Evolutionary conservation across 2,113 vertebrate species (phyloP).

Genomic region (Siniperca knerii): DNA sequence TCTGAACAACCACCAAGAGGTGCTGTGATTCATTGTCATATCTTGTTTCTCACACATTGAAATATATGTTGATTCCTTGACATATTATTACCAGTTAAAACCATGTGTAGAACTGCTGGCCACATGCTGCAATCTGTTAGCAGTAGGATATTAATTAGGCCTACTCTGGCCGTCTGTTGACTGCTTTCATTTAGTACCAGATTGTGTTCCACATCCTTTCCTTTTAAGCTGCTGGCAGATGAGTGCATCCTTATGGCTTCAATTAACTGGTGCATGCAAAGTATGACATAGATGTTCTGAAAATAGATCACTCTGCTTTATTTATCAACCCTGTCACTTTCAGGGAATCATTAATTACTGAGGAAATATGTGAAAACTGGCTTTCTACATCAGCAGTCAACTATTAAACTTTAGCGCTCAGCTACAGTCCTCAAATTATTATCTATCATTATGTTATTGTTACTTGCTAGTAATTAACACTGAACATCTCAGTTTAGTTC

Average conservation of each 20-base stretch:
- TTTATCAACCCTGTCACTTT: constrained; percentile 39
- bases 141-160: constrained; percentile 75
- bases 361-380: constrained; percentile 13
- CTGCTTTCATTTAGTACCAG: constrained; percentile 70
- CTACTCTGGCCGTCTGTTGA: constrained; percentile 69
- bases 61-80: constrained; percentile 33
- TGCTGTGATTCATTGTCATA: not conserved
- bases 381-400: not conserved
- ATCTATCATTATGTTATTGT: not conserved
- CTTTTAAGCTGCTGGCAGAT: constrained; percentile 69
- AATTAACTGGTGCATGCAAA: constrained; percentile 58
- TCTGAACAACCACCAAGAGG: not conserved
- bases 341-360: constrained; percentile 22
- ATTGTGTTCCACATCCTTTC: constrained; percentile 71
- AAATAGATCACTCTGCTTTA: constrained; percentile 55
- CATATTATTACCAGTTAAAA: constrained; percentile 33
- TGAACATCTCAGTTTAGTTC: not conserved
- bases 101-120: constrained; percentile 59
- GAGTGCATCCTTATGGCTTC: constrained; percentile 66
- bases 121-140: constrained; percentile 73
- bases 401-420: not conserved
- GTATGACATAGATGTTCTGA: constrained; percentile 53
- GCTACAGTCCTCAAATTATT: constrained; percentile 1
- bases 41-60: not conserved
- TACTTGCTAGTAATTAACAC: constrained; percentile 16